phyloP scores from a whole-genome alignment of 2,888 invertebrate species.

The Drosophila leonis region DNA sequence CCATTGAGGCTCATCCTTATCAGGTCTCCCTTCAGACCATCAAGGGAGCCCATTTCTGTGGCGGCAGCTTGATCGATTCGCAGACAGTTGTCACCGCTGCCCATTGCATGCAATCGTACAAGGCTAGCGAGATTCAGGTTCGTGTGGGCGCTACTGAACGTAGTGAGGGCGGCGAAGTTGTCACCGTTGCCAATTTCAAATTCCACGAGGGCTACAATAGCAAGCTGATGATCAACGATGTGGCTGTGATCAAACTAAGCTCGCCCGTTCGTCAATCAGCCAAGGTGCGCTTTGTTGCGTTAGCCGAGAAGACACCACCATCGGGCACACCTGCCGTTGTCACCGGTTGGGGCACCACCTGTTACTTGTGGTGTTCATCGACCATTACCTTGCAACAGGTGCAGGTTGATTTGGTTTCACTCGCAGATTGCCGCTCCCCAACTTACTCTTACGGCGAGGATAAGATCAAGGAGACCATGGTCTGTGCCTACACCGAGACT shows the following conservation, averaged over 20 bases:
- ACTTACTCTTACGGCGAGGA: conserved; percentile 58
- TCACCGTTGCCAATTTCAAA: conserved; percentile 75
- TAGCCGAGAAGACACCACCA: conserved; percentile 68
- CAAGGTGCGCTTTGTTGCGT: conserved; percentile 60
- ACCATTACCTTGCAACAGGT: conserved; percentile 55
- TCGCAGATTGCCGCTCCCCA: conserved; percentile 29
- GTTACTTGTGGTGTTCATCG: conserved; percentile 59
- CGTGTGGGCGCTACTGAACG: conserved; percentile 83
- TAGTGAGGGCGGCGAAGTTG: conserved; percentile 83
- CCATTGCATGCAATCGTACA: conserved; percentile 81
- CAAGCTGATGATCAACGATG: conserved; percentile 83
- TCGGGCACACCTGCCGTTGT: conserved; percentile 78
- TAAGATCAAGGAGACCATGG: conserved; percentile 76
- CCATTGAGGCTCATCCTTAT: conserved; percentile 85
- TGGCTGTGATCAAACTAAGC: conserved; percentile 84
- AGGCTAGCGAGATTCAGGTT: conserved; percentile 67
- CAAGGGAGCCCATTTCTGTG: conserved; percentile 84
- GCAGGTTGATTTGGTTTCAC: conserved; percentile 58
- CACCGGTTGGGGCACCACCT: conserved; percentile 84
- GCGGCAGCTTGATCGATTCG: conserved; percentile 84
- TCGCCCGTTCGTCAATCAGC: conserved; percentile 70
- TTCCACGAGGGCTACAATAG: conserved; percentile 82
- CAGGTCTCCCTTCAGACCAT: conserved; percentile 85
- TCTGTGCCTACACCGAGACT: conserved; percentile 76
- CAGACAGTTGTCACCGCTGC: conserved; percentile 85